Evolutionary conservation across 2,113 vertebrate genomes (phyloP).

Genomic region (Dissostichus mawsoni): DNA sequence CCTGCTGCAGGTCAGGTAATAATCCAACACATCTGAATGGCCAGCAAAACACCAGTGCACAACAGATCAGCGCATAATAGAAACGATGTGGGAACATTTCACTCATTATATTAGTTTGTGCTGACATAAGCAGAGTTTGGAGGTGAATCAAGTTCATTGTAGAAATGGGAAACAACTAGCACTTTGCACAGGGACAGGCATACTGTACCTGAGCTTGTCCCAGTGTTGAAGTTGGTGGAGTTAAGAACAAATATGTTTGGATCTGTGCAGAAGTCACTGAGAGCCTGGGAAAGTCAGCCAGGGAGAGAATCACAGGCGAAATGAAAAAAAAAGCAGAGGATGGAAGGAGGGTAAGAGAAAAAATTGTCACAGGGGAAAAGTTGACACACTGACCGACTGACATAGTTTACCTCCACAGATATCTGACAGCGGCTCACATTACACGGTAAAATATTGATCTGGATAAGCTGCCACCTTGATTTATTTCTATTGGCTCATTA

Average conservation of each 20-base stretch:
- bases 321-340: slow-evolving; percentile 39
- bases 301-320: slow-evolving; percentile 21
- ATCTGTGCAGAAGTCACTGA: slow-evolving; percentile 93
- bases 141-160: slow-evolving; percentile 23
- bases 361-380: slow-evolving; percentile 44
- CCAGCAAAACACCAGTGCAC: slow-evolving; percentile 59
- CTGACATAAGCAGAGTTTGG: slow-evolving; percentile 32
- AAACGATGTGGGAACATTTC: slow-evolving; percentile 32
- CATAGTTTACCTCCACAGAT: slow-evolving; percentile 68
- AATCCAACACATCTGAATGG: slow-evolving; percentile 89
- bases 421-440: slow-evolving; percentile 41
- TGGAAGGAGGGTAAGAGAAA: slow-evolving; percentile 15
- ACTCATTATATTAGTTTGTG: slow-evolving; percentile 41
- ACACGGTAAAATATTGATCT: slow-evolving; percentile 58
- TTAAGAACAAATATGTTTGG: slow-evolving; percentile 90
- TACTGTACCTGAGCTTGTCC: slow-evolving; percentile 87
- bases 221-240: slow-evolving; percentile 88
- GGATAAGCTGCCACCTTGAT: neutral
- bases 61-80: slow-evolving; percentile 51
- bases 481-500: slow-evolving; percentile 43
- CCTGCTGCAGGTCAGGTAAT: slow-evolving; percentile 92
- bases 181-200: neutral
- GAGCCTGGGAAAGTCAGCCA: slow-evolving; percentile 79
- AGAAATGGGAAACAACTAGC: slow-evolving; percentile 17
- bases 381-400: slow-evolving; percentile 78